These are phyloP conservation scores for Lacanobia oleracea DNA, from an alignment of 2,888 invertebrate species.

Conservation along the genomic window DNA sequence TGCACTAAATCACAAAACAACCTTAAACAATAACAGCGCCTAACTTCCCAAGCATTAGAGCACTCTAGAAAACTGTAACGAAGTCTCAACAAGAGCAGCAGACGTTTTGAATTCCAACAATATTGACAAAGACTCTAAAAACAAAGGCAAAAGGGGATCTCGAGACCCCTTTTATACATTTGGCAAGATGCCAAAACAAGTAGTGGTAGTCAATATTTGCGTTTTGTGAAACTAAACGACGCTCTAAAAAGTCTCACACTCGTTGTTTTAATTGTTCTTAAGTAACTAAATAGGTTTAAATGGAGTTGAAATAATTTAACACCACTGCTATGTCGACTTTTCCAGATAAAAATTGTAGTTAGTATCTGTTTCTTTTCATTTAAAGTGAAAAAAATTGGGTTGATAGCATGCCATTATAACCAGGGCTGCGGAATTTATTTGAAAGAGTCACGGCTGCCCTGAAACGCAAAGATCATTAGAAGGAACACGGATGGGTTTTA, in stretches of 20 bases:
- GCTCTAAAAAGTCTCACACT: slow-evolving; percentile 52
- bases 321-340: too few relatives aligned
- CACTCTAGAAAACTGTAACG: slow-evolving; percentile 64
- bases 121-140: slow-evolving; percentile 71
- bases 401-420: too few relatives aligned
- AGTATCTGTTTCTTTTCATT: too few relatives aligned
- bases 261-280: slow-evolving; percentile 49
- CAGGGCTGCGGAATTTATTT: too few relatives aligned
- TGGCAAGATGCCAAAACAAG: slow-evolving; percentile 70
- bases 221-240: slow-evolving; percentile 61
- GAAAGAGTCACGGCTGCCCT: too few relatives aligned
- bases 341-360: too few relatives aligned
- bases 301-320: slow-evolving; percentile 9
- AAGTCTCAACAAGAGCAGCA: slow-evolving; percentile 63
- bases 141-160: slow-evolving; percentile 73
- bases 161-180: slow-evolving; percentile 74
- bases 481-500: too few relatives aligned
- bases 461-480: too few relatives aligned
- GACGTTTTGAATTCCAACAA: slow-evolving; percentile 68
- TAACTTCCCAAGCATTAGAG: slow-evolving; percentile 26
- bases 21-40: slow-evolving; percentile 2
- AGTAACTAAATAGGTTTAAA: slow-evolving; percentile 34
- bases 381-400: too few relatives aligned
- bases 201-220: slow-evolving; percentile 65
- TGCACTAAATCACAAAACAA: slow-evolving; percentile 1